phyloP scores from a whole-genome alignment of 1,140 invertebrate species.

The Rhizoglyphus robini region DNA sequence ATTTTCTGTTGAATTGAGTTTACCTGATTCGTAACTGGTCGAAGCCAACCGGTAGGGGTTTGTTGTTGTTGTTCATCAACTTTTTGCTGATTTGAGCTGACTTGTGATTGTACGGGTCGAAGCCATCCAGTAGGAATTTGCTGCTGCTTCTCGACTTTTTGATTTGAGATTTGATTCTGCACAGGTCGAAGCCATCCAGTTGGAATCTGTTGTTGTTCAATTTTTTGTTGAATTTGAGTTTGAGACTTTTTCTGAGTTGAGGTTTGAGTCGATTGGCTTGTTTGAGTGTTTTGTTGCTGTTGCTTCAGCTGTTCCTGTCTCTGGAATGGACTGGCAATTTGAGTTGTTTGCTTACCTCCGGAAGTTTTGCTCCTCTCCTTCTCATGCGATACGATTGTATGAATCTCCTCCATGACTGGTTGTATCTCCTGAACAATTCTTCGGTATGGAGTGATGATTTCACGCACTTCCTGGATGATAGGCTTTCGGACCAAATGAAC shows the following conservation, averaged over 20 bases:
- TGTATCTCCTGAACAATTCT: slow-evolving; percentile 5
- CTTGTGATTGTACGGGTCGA: too few relatives aligned
- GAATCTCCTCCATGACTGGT: slow-evolving; percentile 5
- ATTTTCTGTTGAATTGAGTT: slow-evolving; percentile 1
- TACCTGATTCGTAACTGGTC: background rate
- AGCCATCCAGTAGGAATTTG: too few relatives aligned
- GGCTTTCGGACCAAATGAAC: slow-evolving; percentile 12
- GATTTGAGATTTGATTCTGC: too few relatives aligned
- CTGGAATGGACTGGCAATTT: background rate
- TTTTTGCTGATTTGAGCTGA: too few relatives aligned
- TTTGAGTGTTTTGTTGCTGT: background rate
- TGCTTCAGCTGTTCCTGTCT: background rate
- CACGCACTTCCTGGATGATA: slow-evolving; percentile 14
- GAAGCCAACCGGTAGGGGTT: too few relatives aligned
- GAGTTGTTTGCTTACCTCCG: background rate
- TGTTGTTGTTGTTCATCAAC: too few relatives aligned
- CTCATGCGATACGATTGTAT: slow-evolving; percentile 1
- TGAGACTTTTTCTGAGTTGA: too few relatives aligned
- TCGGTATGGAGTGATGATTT: slow-evolving; percentile 20
- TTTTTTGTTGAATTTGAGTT: too few relatives aligned
- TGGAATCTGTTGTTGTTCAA: too few relatives aligned
- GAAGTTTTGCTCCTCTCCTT: background rate
- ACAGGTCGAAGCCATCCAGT: too few relatives aligned
- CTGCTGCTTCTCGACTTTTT: too few relatives aligned
- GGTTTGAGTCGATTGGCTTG: background rate